phyloP scores from a whole-genome alignment of 2,113 vertebrate genomes.

The Pavo muticus region DNA sequence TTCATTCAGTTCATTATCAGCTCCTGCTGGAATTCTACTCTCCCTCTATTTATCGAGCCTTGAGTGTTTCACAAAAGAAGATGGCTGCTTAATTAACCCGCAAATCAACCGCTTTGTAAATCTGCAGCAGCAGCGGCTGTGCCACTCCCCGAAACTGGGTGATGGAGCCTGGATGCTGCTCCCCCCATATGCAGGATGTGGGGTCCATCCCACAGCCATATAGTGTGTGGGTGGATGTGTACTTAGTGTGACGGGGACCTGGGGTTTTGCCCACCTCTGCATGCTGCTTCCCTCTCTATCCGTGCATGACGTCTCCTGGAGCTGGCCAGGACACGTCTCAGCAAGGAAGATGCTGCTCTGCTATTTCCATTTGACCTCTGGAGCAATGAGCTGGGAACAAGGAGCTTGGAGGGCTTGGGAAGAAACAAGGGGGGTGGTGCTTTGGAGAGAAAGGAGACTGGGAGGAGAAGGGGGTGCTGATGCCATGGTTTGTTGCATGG shows the following conservation, averaged over 20 bases:
- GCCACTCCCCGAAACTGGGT: not conserved
- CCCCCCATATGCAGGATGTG: rapidly evolving
- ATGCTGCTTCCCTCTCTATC: not conserved
- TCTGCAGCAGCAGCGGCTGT: not conserved
- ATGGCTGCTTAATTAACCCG: conserved; percentile 65
- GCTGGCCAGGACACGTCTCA: conserved; percentile 7
- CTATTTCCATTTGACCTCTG: conserved; percentile 6
- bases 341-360: conserved; percentile 18
- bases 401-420: not conserved
- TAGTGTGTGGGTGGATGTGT: rapidly evolving
- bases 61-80: conserved; percentile 46
- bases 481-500: not conserved
- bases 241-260: not conserved
- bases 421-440: rapidly evolving
- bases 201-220: rapidly evolving
- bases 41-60: conserved; percentile 24
- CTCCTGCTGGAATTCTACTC: conserved; percentile 56
- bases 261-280: not conserved
- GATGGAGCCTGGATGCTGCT: rapidly evolving
- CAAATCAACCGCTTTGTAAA: conserved; percentile 44
- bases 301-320: rapidly evolving
- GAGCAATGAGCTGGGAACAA: conserved; percentile 14
- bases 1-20: conserved; percentile 52
- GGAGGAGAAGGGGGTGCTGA: not conserved
- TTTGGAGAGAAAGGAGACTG: not conserved